Evolutionary conservation across 2,113 vertebrate species (phyloP).

Genomic region (Meriones unguiculatus): DNA sequence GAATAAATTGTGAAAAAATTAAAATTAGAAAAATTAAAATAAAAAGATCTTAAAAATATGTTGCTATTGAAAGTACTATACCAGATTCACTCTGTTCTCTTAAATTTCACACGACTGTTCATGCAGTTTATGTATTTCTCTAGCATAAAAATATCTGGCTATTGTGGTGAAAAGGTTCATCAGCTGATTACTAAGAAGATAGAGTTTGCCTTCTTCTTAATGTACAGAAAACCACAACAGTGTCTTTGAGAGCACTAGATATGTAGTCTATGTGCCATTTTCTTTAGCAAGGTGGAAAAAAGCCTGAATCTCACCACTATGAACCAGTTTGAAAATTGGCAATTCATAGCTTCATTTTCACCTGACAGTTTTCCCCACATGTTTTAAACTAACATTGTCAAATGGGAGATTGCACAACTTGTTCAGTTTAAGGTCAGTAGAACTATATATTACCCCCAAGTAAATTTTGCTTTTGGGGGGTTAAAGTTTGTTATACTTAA

Average conservation of each 20-base stretch:
- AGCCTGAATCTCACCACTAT: not conserved
- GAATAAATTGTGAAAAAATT: no score
- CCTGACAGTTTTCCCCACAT: slow-evolving; percentile 21
- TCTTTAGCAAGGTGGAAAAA: slow-evolving; percentile 47
- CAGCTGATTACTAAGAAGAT: not conserved
- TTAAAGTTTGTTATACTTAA: not conserved
- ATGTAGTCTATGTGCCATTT: slow-evolving; percentile 3
- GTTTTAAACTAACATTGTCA: slow-evolving; percentile 3
- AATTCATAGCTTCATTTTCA: not conserved
- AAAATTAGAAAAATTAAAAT: no score
- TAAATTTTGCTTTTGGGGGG: not conserved
- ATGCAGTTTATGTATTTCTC: not conserved
- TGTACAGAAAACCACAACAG: not conserved
- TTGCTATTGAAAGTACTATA: slow-evolving; percentile 17
- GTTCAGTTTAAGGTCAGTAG: slow-evolving; percentile 29
- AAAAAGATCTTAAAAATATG: not conserved
- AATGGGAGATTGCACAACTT: not conserved
- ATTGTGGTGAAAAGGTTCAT: not conserved
- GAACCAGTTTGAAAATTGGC: slow-evolving; percentile 52
- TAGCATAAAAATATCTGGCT: not conserved
- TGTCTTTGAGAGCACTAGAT: slow-evolving; percentile 12
- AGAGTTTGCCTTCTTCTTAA: not conserved
- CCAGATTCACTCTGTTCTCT: slow-evolving; percentile 2
- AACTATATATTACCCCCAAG: not conserved
- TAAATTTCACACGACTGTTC: not conserved